Evolutionary conservation across 2,113 vertebrate genomes (phyloP).

Genomic region (Symphodus melops): DNA sequence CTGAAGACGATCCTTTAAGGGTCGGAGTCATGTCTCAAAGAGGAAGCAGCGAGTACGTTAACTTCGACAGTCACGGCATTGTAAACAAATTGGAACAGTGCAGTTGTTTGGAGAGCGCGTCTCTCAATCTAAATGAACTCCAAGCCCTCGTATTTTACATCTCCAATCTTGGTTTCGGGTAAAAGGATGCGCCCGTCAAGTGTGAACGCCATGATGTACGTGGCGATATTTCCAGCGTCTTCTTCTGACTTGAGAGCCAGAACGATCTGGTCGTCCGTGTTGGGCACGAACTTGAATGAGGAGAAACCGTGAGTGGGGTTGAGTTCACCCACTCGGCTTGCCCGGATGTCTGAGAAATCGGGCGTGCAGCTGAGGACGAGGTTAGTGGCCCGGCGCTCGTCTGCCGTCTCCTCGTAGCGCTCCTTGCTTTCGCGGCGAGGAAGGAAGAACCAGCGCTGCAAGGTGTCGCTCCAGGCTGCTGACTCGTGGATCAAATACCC

Average conservation of each 20-base stretch:
- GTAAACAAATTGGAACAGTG: conserved; percentile 69
- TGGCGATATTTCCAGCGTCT: conserved; percentile 86
- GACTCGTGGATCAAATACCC: conserved; percentile 98
- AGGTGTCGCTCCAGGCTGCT: conserved; percentile 90
- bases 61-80: conserved; percentile 49
- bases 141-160: conserved; percentile 93
- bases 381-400: conserved; percentile 89
- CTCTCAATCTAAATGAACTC: conserved; percentile 89
- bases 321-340: conserved; percentile 81
- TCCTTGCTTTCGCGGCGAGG: conserved; percentile 91
- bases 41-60: conserved; percentile 41
- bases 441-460: conserved; percentile 96
- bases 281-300: conserved; percentile 95
- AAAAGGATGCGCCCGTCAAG: conserved; percentile 92
- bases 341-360: conserved; percentile 86
- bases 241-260: conserved; percentile 96
- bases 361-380: conserved; percentile 88
- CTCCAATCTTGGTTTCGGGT: conserved; percentile 90
- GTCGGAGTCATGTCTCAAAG: conserved; percentile 22
- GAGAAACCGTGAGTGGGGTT: conserved; percentile 94
- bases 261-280: conserved; percentile 91
- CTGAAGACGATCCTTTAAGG: background rate
- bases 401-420: conserved; percentile 89
- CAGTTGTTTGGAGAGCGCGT: conserved; percentile 24
- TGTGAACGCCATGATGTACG: conserved; percentile 94